Percentiles rank a stretch among this genome's conserved stretches.
These are phyloP conservation scores for Phylloscopus collybita DNA, from an alignment of 2,797 vertebrate species.

Conservation along the genomic window DNA sequence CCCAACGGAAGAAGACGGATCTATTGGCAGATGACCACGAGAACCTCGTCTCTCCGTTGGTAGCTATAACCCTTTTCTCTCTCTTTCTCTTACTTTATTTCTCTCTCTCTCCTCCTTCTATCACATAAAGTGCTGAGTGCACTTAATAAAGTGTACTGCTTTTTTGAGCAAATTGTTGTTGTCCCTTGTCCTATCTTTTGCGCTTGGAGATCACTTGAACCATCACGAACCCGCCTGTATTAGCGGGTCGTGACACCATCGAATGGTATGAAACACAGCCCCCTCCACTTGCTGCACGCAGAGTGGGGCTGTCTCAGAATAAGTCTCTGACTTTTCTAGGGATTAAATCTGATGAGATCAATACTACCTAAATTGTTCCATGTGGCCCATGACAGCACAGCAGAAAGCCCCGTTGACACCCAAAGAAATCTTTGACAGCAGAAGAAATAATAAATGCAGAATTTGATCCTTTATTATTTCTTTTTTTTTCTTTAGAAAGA, in stretches of 20 bases:
- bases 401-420: background rate
- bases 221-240: no score
- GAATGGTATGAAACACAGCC: background rate
- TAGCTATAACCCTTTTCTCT: no score
- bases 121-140: no score
- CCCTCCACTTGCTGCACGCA: background rate
- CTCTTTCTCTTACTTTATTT: no score
- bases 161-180: no score
- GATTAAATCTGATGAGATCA: conserved; percentile 20
- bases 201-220: no score
- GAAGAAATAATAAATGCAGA: conserved; percentile 34
- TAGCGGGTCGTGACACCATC: background rate
- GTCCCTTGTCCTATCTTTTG: no score
- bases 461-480: conserved; percentile 27
- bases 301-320: background rate
- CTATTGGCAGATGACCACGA: no score
- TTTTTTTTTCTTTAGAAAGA: conserved; percentile 44
- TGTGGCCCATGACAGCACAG: background rate
- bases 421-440: conserved; percentile 8
- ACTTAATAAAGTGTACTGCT: no score
- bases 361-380: conserved; percentile 8
- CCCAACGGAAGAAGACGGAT: no score
- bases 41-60: no score
- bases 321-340: background rate
- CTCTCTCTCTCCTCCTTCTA: no score